Evolutionary conservation across 2,113 vertebrate genomes (phyloP).

Genomic region (Tinamus guttatus): DNA sequence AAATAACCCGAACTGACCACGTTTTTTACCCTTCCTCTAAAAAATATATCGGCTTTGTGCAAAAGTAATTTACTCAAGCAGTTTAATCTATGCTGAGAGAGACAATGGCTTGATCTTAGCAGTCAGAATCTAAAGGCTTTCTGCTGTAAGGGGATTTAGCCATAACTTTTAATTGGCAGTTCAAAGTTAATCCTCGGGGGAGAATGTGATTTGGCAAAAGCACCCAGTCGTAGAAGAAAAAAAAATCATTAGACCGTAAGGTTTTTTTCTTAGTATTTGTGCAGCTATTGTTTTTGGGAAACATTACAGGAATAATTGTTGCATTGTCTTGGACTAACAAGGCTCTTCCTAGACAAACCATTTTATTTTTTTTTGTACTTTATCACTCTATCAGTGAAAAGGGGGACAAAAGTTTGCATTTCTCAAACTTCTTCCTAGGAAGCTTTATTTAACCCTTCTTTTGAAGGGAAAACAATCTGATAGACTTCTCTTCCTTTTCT

Average conservation of each 20-base stretch:
- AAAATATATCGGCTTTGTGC: background rate
- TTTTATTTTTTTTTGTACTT: background rate
- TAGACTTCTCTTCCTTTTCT: background rate
- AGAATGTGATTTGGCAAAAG: slow-evolving; percentile 59
- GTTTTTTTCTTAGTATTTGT: background rate
- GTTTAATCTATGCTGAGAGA: slow-evolving; percentile 25
- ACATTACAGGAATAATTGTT: background rate
- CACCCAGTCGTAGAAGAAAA: background rate
- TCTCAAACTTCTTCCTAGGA: background rate
- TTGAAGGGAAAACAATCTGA: background rate
- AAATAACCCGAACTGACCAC: background rate
- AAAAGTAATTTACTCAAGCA: slow-evolving; percentile 12
- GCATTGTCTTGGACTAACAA: background rate
- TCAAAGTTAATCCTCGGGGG: slow-evolving; percentile 67
- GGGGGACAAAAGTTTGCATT: background rate
- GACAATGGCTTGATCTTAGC: slow-evolving; percentile 19
- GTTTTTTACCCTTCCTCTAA: background rate
- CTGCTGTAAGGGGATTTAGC: slow-evolving; percentile 68
- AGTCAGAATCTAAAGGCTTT: slow-evolving; percentile 62
- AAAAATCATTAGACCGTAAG: background rate
- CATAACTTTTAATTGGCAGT: slow-evolving; percentile 75
- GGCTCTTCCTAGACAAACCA: background rate
- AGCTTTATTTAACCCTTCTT: background rate
- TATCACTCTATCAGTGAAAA: background rate
- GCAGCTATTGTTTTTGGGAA: background rate